Evolutionary conservation across 2,888 invertebrate species (phyloP).

Genomic region (Spisula subtruncata): DNA sequence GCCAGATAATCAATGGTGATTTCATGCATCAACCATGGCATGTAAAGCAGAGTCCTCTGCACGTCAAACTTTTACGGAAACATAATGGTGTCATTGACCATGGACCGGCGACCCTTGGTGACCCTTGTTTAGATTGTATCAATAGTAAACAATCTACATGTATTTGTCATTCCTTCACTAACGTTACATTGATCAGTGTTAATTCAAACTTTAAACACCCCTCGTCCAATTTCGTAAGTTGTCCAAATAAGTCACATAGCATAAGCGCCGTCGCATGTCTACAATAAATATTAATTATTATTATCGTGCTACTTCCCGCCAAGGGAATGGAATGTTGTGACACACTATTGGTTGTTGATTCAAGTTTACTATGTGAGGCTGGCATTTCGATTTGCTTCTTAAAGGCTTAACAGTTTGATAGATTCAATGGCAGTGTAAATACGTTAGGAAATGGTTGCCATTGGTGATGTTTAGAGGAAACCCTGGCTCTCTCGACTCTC

Average conservation of each 20-base stretch:
- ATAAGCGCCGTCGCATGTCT: not conserved
- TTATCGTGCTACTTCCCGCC: not conserved
- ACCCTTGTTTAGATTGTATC: no score
- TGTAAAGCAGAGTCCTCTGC: no score
- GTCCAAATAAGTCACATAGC: no score
- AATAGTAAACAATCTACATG: not conserved
- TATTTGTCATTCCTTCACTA: not conserved
- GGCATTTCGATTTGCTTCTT: not conserved
- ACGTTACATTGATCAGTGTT: not conserved
- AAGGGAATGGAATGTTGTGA: not conserved
- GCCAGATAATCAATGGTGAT: no score
- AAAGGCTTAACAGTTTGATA: constrained; percentile 17
- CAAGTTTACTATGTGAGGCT: not conserved
- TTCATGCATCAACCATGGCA: no score
- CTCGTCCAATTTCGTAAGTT: not conserved
- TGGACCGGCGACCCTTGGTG: no score
- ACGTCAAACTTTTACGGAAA: no score
- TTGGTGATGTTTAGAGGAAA: not conserved
- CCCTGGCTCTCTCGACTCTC: not conserved
- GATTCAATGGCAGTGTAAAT: constrained; percentile 15
- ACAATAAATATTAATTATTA: constrained; percentile 1
- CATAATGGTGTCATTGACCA: no score
- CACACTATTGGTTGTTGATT: constrained; percentile 13
- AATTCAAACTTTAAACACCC: no score
- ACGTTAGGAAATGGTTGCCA: not conserved